phyloP scores from a whole-genome alignment of 1,140 invertebrate species.

The Caenorhabditis tropicalis region DNA sequence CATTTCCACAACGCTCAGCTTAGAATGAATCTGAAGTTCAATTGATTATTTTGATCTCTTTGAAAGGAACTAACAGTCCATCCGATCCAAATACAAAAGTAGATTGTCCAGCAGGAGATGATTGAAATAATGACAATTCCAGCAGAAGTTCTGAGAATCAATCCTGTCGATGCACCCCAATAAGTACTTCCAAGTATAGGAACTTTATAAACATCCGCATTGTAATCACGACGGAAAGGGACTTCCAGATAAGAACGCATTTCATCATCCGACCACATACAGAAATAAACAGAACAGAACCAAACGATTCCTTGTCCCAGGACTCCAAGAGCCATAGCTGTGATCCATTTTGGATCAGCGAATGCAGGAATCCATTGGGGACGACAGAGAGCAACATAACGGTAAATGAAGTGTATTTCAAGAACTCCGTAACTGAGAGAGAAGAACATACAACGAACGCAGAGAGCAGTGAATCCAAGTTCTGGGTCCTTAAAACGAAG shows the following conservation, averaged over 20 bases:
- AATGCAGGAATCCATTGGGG: slow-evolving; percentile 15
- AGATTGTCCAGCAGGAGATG: slow-evolving; percentile 10
- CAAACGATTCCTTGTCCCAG: slow-evolving; percentile 12
- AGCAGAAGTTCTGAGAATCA: neutral
- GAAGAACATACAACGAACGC: slow-evolving; percentile 24
- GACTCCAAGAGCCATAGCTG: neutral
- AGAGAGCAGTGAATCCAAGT: slow-evolving; percentile 11
- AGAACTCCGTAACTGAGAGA: slow-evolving; percentile 16
- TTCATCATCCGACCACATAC: slow-evolving; percentile 26
- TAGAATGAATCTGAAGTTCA: slow-evolving; percentile 14
- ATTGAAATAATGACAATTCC: slow-evolving; percentile 15
- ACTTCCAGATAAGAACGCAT: neutral
- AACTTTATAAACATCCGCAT: slow-evolving; percentile 11
- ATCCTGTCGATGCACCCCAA: slow-evolving; percentile 10
- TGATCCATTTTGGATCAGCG: slow-evolving; percentile 1
- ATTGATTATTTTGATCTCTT: neutral
- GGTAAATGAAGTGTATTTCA: slow-evolving; percentile 16
- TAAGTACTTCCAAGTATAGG: slow-evolving; percentile 14
- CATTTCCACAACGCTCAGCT: slow-evolving; percentile 6
- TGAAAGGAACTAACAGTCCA: neutral
- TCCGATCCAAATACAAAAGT: slow-evolving; percentile 24
- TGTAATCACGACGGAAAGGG: neutral
- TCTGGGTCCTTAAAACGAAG: neutral
- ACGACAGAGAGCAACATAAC: slow-evolving; percentile 8
- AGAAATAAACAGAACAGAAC: slow-evolving; percentile 24